Base-by-base conservation (phyloP, 2,888 invertebrate genomes). In the Pachliopta kotzebuea region DNA sequence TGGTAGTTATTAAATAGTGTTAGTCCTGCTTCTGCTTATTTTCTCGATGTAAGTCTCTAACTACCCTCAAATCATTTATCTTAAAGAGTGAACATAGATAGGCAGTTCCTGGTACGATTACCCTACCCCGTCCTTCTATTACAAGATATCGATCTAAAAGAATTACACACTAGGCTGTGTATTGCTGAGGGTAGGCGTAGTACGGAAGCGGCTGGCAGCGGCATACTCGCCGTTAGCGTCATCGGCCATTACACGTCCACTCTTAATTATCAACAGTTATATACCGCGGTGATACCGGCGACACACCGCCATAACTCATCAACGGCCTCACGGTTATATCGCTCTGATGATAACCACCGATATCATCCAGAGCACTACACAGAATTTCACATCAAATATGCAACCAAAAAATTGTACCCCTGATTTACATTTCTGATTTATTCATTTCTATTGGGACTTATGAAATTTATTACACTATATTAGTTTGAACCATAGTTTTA, bases 211-310 rank as follows among this genome's bases (percentile, higher is more conserved):
- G 72, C 73, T 70, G 71, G 74, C 78, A 77, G 75, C 79, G 79
- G 77, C 83, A 75, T 79, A 76, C 77, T 72, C 67, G 83, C 88
- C 87, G 86, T 87, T 87, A 88, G 79, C 82, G 81, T 84, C 85
- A 77, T 73, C 78, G 77, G 73, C 81, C 78, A 88, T 86, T 85
- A 85, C 76, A 78, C 80, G 81, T 84, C 84, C 80, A 81, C 83
- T 85, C 83, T 87, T 90, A 89, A 90, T 90, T 89, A 90, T 84
- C 83, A 87, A 90, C 90, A 89, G 90, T 90, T 90, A 88, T 76
- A 75, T 72, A 80, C 81, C 75, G 75, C 79, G 21, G 74, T 72
- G 74, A 74, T 68, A 78, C 72, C 74, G 72, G 45, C 54, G 56
- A 62, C 61, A 49, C 52, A 21, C 21, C 37, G 53, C 62, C 57